phyloP scores from a whole-genome alignment of 2,113 vertebrate genomes.

The Syngnathus scovelli region DNA sequence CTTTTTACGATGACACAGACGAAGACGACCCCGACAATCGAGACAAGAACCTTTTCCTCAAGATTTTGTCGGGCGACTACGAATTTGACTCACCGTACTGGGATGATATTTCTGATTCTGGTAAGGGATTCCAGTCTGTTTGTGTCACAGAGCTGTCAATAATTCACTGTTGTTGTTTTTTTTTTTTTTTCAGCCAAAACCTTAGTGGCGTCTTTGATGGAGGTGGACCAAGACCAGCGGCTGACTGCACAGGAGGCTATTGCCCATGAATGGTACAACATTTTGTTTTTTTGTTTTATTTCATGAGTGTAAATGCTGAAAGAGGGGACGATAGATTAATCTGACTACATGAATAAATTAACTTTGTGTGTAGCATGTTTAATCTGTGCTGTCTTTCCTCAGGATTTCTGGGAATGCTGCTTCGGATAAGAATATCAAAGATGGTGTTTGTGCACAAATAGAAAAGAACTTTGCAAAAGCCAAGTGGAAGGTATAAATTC shows the following conservation, averaged over 20 bases:
- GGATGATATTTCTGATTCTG: conserved; percentile 98
- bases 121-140: conserved; percentile 55
- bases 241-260: conserved; percentile 94
- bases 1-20: conserved; percentile 92
- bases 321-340: not conserved
- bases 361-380: not conserved
- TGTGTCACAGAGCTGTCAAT: not conserved
- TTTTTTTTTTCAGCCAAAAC: conserved; percentile 85
- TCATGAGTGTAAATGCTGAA: too few relatives aligned
- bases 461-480: conserved; percentile 98
- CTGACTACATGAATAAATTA: not conserved
- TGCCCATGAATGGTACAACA: conserved; percentile 86
- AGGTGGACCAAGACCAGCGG: conserved; percentile 94
- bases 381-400: conserved; percentile 7
- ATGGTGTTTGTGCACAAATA: conserved; percentile 94
- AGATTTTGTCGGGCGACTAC: conserved; percentile 94
- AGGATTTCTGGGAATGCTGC: conserved; percentile 99
- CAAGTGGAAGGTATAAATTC: conserved; percentile 90
- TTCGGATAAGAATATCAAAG: conserved; percentile 98
- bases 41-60: conserved; percentile 94
- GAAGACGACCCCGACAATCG: conserved; percentile 93
- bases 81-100: conserved; percentile 97
- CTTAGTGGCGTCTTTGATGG: conserved; percentile 91
- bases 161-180: conserved; percentile 4
- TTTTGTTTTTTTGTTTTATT: not conserved